Percentiles rank a stretch among this genome's conserved stretches.
These are phyloP conservation scores for Erethizon dorsatum DNA, from an alignment of 2,797 vertebrate species.

Conservation along the genomic window DNA sequence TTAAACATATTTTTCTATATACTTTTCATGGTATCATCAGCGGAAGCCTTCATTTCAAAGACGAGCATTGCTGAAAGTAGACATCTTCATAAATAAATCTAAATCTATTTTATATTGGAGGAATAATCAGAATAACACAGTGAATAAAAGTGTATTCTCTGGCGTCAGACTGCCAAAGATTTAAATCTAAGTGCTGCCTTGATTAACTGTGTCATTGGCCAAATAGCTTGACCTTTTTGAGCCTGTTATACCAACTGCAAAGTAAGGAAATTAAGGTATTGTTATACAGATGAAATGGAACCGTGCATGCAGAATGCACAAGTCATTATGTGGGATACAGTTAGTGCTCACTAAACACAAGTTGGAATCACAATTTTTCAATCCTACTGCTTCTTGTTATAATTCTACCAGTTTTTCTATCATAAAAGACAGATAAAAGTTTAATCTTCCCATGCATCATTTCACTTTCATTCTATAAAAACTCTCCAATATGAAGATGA, in stretches of 20 bases:
- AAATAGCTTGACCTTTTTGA: not conserved
- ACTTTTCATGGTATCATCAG: not conserved
- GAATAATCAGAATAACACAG: not conserved
- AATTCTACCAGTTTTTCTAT: not conserved
- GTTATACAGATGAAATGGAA: constrained; percentile 20
- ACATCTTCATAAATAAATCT: constrained; percentile 35
- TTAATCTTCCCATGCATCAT: not conserved
- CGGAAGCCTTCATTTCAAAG: constrained; percentile 25
- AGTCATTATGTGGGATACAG: not conserved
- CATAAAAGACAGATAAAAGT: not conserved
- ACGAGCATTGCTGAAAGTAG: not conserved
- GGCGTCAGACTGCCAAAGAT: not conserved
- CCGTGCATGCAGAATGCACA: not conserved
- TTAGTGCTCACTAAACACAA: not conserved
- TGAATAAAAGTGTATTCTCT: not conserved
- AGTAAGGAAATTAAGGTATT: not conserved
- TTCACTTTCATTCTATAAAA: not conserved
- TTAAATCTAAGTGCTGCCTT: not conserved
- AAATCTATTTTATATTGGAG: not conserved
- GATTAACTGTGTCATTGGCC: not conserved
- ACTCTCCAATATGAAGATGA: not conserved
- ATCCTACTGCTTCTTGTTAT: not conserved
- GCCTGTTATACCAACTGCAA: not conserved
- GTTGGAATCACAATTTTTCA: not conserved
- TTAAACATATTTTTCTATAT: not conserved